Evolutionary conservation across 2,888 invertebrate genomes (phyloP).

Genomic region (Leistus spinibarbis): DNA sequence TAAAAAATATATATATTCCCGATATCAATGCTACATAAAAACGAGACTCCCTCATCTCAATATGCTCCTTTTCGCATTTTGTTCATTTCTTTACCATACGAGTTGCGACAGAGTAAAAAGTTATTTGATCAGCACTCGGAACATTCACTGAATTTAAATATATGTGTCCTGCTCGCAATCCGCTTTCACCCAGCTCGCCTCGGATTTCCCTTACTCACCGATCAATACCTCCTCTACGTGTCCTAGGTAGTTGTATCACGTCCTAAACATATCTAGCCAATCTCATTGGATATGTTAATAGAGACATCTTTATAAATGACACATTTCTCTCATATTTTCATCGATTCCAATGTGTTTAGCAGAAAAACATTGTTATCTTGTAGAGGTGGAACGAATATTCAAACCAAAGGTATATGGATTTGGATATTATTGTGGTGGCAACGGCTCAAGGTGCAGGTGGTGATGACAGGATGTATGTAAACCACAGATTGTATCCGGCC

Average conservation of each 20-base stretch:
- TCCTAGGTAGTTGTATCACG: neutral
- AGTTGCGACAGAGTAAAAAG: conserved; percentile 29
- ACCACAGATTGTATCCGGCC: neutral
- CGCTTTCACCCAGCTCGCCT: neutral
- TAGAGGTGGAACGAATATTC: too few relatives aligned
- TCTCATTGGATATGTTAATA: neutral
- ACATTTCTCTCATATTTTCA: too few relatives aligned
- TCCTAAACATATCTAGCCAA: neutral
- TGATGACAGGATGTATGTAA: conserved; percentile 9
- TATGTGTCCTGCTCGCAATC: neutral
- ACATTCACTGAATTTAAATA: conserved; percentile 33
- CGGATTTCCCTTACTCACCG: conserved; percentile 7
- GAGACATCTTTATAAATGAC: neutral
- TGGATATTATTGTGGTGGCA: neutral
- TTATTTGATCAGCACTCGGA: conserved; percentile 28
- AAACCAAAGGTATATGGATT: too few relatives aligned
- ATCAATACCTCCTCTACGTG: neutral
- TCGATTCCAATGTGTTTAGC: too few relatives aligned
- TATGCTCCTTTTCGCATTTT: conserved; percentile 41
- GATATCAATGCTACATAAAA: conserved; percentile 47
- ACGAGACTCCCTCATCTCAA: conserved; percentile 31
- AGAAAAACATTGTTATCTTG: too few relatives aligned
- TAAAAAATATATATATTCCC: conserved; percentile 48
- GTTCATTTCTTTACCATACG: conserved; percentile 41
- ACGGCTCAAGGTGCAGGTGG: conserved; percentile 8